A percentile compares a stretch with the other conserved stretches of the same genome.
phyloP scores from a whole-genome alignment of 2,113 vertebrate species.

The Coptodon bakossiorum region DNA sequence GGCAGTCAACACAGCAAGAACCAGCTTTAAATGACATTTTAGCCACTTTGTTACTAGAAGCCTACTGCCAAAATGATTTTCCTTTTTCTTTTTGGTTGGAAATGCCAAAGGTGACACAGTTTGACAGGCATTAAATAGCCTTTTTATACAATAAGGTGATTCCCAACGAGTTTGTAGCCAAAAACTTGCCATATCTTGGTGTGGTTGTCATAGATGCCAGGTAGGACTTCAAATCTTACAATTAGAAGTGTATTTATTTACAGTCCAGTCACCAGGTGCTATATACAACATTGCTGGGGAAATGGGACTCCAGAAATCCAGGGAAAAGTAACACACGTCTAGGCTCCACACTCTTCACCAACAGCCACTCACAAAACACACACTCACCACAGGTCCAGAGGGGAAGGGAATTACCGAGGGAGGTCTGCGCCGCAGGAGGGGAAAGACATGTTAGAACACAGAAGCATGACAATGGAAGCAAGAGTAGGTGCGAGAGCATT shows the following conservation, averaged over 20 bases:
- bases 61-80: no score
- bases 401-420: no score
- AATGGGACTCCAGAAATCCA: background rate
- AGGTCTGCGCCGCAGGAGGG: background rate
- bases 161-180: background rate
- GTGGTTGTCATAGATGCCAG: background rate
- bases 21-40: background rate
- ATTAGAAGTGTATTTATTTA: background rate
- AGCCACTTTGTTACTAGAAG: background rate
- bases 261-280: background rate
- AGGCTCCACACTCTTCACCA: background rate
- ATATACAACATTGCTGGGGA: background rate
- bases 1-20: no score
- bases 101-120: background rate
- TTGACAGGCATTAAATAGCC: background rate
- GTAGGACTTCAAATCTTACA: background rate
- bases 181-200: background rate
- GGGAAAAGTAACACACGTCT: background rate
- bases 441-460: background rate
- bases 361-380: background rate
- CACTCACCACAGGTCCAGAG: no score
- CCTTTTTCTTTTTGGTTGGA: background rate
- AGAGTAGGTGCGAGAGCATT: background rate
- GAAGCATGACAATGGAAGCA: background rate
- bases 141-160: background rate